Conservation (phyloP, 2,797 vertebrate species). For the Sebastes oblongus region DNA sequence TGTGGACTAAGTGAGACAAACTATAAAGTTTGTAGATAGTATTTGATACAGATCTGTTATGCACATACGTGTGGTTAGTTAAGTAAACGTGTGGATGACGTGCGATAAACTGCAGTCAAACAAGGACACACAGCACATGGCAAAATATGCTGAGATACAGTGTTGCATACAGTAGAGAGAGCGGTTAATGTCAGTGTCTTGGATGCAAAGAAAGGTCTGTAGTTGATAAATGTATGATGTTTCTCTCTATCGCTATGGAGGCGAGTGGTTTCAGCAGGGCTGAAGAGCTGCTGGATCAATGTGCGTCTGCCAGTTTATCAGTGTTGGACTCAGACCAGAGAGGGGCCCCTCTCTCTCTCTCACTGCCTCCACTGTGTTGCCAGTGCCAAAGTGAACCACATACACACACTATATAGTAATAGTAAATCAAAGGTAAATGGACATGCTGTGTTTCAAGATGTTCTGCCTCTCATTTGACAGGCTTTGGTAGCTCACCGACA, state of each 20-base stretch:
- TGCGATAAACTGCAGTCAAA: conserved; percentile 31
- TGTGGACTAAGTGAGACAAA: conserved; percentile 41
- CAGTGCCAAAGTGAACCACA: conserved; percentile 18
- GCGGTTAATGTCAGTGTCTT: conserved; percentile 1
- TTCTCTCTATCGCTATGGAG: conserved; percentile 23
- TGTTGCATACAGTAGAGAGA: neutral
- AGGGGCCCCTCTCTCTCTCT: conserved; percentile 22
- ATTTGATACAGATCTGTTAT: conserved; percentile 45
- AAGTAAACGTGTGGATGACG: conserved; percentile 17
- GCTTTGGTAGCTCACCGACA: neutral
- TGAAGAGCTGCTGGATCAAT: conserved; percentile 35
- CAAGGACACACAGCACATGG: conserved; percentile 8
- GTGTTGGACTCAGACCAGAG: conserved; percentile 51
- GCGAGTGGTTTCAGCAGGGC: conserved; percentile 12
- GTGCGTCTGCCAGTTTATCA: conserved; percentile 62
- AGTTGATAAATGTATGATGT: conserved; percentile 31
- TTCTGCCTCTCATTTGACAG: neutral
- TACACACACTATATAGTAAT: neutral
- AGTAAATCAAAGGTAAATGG: conserved; percentile 17
- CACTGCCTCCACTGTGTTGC: conserved; percentile 18
- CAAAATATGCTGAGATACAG: neutral
- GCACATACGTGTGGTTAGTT: conserved; percentile 32
- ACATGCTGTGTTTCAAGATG: neutral
- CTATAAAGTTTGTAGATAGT: conserved; percentile 27
- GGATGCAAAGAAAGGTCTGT: conserved; percentile 1